A percentile compares a stretch with the other conserved stretches of the same genome.
Evolutionary conservation across 2,888 invertebrate genomes (phyloP).

Genomic region (Nemotelus pantherinus): DNA sequence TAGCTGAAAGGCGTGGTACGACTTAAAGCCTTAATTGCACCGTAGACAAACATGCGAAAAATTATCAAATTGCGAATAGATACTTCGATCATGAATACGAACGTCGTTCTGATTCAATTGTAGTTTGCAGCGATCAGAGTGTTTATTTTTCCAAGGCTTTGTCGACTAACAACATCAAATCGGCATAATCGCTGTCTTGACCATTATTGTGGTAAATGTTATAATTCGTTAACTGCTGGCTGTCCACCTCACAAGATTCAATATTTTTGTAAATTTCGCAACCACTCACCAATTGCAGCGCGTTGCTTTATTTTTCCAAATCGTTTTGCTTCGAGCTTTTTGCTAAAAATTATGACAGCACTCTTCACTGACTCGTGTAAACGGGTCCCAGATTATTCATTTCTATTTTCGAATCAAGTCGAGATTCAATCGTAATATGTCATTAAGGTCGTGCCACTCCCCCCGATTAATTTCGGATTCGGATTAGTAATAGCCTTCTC

Average conservation of each 20-base stretch:
- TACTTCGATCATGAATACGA: neutral
- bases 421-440: conserved; percentile 32
- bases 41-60: neutral
- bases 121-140: neutral
- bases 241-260: neutral
- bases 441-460: conserved; percentile 30
- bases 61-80: conserved; percentile 7
- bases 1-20: conserved; percentile 9
- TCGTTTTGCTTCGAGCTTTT: no score
- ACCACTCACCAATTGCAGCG: neutral
- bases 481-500: conserved; percentile 4
- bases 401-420: neutral
- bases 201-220: neutral
- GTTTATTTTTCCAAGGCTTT: neutral
- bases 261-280: conserved; percentile 3
- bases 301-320: neutral
- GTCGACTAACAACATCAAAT: neutral
- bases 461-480: conserved; percentile 35
- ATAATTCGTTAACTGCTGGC: conserved; percentile 1
- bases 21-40: neutral
- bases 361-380: neutral
- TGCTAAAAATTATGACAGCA: no score
- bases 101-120: neutral
- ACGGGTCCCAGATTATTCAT: neutral
- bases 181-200: neutral